Evolutionary conservation across 2,888 invertebrate species (phyloP).

Genomic region (Plemyria rubiginata): DNA sequence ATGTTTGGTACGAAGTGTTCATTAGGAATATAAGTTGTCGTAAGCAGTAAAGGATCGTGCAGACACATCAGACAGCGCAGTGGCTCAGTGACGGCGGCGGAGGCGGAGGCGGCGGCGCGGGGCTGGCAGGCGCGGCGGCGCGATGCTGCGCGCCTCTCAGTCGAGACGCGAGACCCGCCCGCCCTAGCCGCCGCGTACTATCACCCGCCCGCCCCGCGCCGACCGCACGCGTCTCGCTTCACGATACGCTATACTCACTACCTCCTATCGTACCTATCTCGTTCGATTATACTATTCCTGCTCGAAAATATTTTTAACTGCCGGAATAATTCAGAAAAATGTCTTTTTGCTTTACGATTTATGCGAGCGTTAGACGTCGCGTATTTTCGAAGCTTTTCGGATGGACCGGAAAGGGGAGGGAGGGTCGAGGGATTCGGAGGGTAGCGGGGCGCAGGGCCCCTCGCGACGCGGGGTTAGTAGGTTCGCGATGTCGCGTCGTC

Average conservation of each 20-base stretch:
- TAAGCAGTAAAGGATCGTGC: constrained; percentile 14
- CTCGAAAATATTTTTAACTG: constrained; percentile 46
- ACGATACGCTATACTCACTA: constrained; percentile 58
- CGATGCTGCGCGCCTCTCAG: constrained; percentile 88
- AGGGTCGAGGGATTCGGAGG: constrained; percentile 77
- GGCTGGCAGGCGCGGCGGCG: constrained; percentile 80
- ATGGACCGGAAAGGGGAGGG: constrained; percentile 76
- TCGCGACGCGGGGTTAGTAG: constrained; percentile 83
- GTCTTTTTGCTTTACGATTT: constrained; percentile 57
- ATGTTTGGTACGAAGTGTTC: constrained; percentile 1
- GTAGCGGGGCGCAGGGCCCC: constrained; percentile 81
- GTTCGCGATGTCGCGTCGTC: constrained; percentile 83
- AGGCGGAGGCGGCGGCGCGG: constrained; percentile 52
- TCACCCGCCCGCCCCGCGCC: constrained; percentile 77
- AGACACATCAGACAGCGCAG: constrained; percentile 28
- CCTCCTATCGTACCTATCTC: constrained; percentile 60
- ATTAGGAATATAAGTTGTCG: constrained; percentile 3
- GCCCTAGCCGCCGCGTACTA: constrained; percentile 80
- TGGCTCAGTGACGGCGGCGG: constrained; percentile 37
- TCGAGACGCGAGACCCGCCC: constrained; percentile 86
- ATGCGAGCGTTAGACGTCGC: constrained; percentile 74
- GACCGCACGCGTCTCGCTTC: constrained; percentile 64
- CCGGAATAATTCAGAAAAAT: constrained; percentile 51
- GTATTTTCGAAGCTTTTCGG: constrained; percentile 82
- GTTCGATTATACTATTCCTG: constrained; percentile 48